These are phyloP conservation scores for Ondatra zibethicus DNA, from an alignment of 2,113 vertebrate species.

Conservation along the genomic window DNA sequence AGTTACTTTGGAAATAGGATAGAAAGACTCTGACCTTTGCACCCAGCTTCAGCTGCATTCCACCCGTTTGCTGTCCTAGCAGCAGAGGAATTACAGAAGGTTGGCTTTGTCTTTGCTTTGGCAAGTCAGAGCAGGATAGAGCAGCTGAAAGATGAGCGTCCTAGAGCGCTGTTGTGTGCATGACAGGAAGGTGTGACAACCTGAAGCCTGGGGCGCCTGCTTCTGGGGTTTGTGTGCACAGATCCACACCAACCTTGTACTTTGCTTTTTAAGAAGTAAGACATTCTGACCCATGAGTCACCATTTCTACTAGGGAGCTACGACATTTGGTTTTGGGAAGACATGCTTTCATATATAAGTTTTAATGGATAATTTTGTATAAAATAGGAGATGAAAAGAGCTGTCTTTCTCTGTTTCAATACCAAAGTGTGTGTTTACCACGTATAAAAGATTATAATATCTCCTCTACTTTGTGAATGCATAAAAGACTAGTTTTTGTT, in stretches of 20 bases:
- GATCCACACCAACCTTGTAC: slow-evolving; percentile 25
- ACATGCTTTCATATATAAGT: neutral
- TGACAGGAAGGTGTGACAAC: slow-evolving; percentile 56
- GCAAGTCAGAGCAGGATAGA: slow-evolving; percentile 72
- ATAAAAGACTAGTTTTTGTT: slow-evolving; percentile 22
- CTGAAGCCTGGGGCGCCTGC: neutral
- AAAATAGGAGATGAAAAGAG: slow-evolving; percentile 30
- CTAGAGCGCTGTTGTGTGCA: slow-evolving; percentile 25
- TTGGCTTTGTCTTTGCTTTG: slow-evolving; percentile 46
- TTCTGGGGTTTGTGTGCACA: slow-evolving; percentile 47
- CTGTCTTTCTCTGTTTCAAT: neutral
- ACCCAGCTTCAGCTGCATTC: neutral
- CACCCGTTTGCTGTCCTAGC: neutral
- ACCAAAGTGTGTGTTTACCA: neutral
- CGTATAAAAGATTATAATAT: slow-evolving; percentile 24
- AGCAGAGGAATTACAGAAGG: slow-evolving; percentile 54
- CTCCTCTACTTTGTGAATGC: neutral
- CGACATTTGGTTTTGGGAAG: slow-evolving; percentile 23
- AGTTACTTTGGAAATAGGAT: slow-evolving; percentile 23
- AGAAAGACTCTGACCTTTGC: neutral
- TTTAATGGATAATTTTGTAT: neutral
- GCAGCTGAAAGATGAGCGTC: slow-evolving; percentile 47
- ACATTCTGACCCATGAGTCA: slow-evolving; percentile 12
- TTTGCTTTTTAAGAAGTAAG: slow-evolving; percentile 58
- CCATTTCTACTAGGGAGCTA: neutral